Evolutionary conservation across 1,140 invertebrate species (phyloP).

Genomic region (Panagrolaimus sp.): DNA sequence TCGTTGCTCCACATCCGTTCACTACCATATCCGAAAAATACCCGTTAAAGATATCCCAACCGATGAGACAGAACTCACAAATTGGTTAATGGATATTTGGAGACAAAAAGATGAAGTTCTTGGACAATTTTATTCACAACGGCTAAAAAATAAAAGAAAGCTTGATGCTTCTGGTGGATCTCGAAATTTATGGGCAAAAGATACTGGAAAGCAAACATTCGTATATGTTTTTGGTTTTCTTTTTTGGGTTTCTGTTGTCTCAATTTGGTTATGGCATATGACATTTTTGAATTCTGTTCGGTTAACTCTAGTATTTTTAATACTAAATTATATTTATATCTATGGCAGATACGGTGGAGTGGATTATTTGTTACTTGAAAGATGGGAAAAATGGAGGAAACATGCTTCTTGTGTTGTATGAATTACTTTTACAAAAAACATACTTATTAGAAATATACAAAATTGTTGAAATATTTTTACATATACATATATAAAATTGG

Average conservation of each 20-base stretch:
- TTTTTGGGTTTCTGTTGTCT: constrained; percentile 49
- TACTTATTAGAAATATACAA: constrained; percentile 70
- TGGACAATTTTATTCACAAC: constrained; percentile 45
- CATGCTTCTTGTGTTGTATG: neutral
- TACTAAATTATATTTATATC: constrained; percentile 42
- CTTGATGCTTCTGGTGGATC: constrained; percentile 31
- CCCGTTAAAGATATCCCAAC: constrained; percentile 40
- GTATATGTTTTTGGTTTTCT: constrained; percentile 52
- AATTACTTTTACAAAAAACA: too few relatives aligned
- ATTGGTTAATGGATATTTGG: constrained; percentile 52
- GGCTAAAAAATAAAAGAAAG: constrained; percentile 27
- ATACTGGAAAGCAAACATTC: neutral
- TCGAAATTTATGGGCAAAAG: constrained; percentile 31
- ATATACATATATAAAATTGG: too few relatives aligned
- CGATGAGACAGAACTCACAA: constrained; percentile 34
- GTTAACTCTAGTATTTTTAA: constrained; percentile 32
- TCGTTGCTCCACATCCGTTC: constrained; percentile 41
- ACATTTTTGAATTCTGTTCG: constrained; percentile 49
- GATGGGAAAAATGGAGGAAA: constrained; percentile 28
- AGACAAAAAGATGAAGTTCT: constrained; percentile 44
- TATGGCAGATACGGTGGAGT: constrained; percentile 39
- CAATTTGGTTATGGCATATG: constrained; percentile 51
- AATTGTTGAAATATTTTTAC: constrained; percentile 54
- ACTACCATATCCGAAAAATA: constrained; percentile 49
- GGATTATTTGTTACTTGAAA: constrained; percentile 26